Evolutionary conservation across 2,797 vertebrate genomes (phyloP).

Genomic region (Tadarida brasiliensis): DNA sequence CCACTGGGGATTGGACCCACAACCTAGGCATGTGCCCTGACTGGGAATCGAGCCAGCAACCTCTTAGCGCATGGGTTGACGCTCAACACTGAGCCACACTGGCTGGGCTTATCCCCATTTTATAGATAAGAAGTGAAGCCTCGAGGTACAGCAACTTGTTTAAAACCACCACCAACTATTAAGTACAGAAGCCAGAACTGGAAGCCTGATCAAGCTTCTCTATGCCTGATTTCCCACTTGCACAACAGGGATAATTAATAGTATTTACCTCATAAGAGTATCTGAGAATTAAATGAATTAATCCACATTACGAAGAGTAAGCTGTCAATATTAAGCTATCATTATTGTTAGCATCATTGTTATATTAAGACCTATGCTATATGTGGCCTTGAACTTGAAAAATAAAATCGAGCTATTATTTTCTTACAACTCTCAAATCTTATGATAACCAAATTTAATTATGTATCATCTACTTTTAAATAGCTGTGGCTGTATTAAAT

Average conservation of each 20-base stretch:
- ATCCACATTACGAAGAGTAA: not conserved
- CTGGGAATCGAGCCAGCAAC: too few relatives aligned
- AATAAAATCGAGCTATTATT: not conserved
- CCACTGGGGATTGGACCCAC: too few relatives aligned
- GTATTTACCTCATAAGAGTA: not conserved
- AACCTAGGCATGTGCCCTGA: too few relatives aligned
- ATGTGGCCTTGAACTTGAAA: not conserved
- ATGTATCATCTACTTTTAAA: not conserved
- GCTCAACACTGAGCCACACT: too few relatives aligned
- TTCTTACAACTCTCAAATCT: not conserved
- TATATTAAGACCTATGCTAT: not conserved
- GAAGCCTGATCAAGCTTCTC: not conserved
- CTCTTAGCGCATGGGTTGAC: too few relatives aligned
- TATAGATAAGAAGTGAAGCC: not conserved
- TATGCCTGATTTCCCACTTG: not conserved
- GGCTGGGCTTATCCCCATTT: not conserved
- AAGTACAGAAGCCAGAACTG: not conserved
- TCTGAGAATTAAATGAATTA: slow-evolving; percentile 8
- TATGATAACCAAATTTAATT: not conserved
- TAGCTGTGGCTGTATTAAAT: not conserved
- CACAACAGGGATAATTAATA: not conserved
- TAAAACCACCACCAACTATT: not conserved
- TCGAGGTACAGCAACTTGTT: not conserved
- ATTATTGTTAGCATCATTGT: not conserved
- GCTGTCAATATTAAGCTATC: not conserved